Evolutionary conservation across 2,113 vertebrate genomes (phyloP), one percentile per base, ranked within the genome.

Genomic region (Rallus limicola): DNA sequence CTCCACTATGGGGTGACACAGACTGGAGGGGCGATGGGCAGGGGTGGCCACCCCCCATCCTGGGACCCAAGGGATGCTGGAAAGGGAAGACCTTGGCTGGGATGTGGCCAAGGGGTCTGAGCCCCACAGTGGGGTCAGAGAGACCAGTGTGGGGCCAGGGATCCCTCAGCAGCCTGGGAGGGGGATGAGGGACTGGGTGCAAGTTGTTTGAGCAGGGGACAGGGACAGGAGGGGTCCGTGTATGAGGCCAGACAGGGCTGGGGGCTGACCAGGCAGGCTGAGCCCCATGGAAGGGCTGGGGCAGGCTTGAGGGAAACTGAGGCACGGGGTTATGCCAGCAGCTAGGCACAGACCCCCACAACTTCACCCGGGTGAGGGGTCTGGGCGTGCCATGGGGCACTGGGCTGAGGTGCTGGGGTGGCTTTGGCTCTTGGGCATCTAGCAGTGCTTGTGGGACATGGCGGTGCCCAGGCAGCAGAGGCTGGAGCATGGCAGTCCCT

Each of bases 391-490:
- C 20, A 1, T 4, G 70, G 28, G 42, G 38, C 42, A 44, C 31
- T 0, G 2, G 53, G 25, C 28, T 2, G 6, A 36, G 38, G 50
- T 46, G 26, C 38, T 48, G 38, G 42, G 38, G 29, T 1, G 6
- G 36, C 26, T 70, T 20, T 69, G 63, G n/a, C 44, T 38, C n/a
- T 82, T 0, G 0, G 31, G 4, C 46, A 70, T 13, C 65, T 2
- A 1, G 9, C 0, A 0, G 63, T 1, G 7, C 44, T 28, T 14
- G 16, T 9, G 25, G 87, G 81, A 89, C 0, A 0, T 62, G 75
- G 64, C 20, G 8, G 56, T 55, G 24, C 42, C 36, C 3, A 2
- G 33, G 42, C 53, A 65, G 77, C 2, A 1, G 24, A 50, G 87
- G 81, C 64, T 5, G 0, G 53, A 92, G 13, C 1, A 0, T 11